Conservation (phyloP, 2,113 vertebrate species). For the Ochotona princeps region DNA sequence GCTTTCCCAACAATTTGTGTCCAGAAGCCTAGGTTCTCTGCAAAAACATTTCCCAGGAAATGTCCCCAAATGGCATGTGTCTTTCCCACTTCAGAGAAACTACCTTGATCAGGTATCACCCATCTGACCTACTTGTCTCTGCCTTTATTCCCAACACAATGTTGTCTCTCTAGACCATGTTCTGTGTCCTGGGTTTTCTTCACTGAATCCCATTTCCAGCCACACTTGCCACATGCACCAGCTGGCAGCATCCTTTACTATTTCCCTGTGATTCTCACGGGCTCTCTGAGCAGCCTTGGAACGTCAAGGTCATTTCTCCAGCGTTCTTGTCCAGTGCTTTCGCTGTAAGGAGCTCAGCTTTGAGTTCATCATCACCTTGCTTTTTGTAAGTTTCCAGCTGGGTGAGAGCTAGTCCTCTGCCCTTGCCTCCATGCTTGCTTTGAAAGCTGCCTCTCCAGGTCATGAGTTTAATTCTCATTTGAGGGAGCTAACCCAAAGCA, state of each 20-base stretch:
- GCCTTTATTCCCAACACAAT: slow-evolving; percentile 51
- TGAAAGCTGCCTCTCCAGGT: neutral
- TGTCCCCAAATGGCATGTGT: slow-evolving; percentile 58
- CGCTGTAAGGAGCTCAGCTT: neutral
- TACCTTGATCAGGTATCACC: slow-evolving; percentile 55
- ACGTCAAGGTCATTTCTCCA: neutral
- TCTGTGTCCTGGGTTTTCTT: slow-evolving; percentile 38
- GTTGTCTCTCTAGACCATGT: slow-evolving; percentile 7
- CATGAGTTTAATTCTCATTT: neutral
- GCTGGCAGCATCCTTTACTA: neutral
- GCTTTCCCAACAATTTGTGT: slow-evolving; percentile 14
- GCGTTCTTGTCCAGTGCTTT: neutral
- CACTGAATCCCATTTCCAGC: neutral
- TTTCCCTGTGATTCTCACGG: neutral
- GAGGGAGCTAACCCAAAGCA: neutral
- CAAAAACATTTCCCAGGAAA: slow-evolving; percentile 61
- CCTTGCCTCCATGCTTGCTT: neutral
- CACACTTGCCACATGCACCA: neutral
- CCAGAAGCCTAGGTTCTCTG: slow-evolving; percentile 12
- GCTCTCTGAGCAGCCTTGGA: neutral
- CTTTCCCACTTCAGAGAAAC: slow-evolving; percentile 62
- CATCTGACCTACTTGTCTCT: slow-evolving; percentile 39
- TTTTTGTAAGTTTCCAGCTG: neutral
- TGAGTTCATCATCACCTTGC: neutral
- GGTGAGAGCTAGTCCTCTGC: neutral